Evolutionary conservation across 2,888 invertebrate genomes (phyloP).

Genomic region (Phengaris alcon): DNA sequence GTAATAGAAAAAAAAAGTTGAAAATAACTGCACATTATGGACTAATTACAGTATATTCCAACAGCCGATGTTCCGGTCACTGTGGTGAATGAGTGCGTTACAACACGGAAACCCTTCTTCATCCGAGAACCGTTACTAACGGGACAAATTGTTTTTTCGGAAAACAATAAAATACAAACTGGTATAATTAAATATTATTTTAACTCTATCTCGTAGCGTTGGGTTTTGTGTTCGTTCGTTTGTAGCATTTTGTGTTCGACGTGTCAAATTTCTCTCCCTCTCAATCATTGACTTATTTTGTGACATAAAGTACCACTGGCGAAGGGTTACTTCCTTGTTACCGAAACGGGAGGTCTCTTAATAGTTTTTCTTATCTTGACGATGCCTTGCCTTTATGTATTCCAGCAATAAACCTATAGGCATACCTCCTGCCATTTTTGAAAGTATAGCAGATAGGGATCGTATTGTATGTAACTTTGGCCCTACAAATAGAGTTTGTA

Average conservation of each 20-base stretch:
- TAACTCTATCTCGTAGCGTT: too few relatives aligned
- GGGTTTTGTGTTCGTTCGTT: too few relatives aligned
- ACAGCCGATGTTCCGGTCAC: conserved; percentile 19
- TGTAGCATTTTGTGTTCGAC: too few relatives aligned
- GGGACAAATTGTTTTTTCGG: conserved; percentile 16
- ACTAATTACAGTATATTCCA: conserved; percentile 15
- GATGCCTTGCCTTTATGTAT: background rate
- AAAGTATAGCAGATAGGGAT: background rate
- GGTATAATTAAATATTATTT: background rate
- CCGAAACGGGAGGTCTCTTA: background rate
- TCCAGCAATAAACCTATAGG: too few relatives aligned
- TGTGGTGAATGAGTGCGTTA: conserved; percentile 25
- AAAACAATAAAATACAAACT: conserved; percentile 7
- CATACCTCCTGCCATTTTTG: background rate
- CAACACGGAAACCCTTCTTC: conserved; percentile 25
- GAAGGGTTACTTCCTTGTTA: background rate
- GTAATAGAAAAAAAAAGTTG: background rate
- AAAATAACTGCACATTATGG: background rate
- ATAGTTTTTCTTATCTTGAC: background rate
- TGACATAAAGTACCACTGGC: background rate
- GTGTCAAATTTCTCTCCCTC: background rate
- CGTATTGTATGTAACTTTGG: too few relatives aligned
- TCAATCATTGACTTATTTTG: background rate
- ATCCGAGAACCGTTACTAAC: conserved; percentile 23
- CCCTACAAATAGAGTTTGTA: too few relatives aligned